Evolutionary conservation across 2,113 vertebrate species (phyloP), one percentile per base, ranked within the genome.

Genomic region (Tenebrosternarchus preto): DNA sequence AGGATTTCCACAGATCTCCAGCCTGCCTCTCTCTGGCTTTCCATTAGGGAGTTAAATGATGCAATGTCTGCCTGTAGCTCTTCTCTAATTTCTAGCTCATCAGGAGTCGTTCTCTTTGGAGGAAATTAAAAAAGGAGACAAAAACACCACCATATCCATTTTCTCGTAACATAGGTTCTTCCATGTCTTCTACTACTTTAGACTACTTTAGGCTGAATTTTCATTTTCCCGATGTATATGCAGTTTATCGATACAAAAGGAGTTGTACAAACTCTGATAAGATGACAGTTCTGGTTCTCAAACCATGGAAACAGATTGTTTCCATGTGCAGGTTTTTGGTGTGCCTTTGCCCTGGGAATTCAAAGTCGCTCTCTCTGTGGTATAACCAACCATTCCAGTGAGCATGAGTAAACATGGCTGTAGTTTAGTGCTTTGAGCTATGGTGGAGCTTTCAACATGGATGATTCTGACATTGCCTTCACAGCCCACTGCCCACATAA

Each of bases 41-140:
- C 66, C 66, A 68, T 76, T 75, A 83, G 55, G 25, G 19, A n/a
- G 61, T 56, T 79, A 80, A 76, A 74, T 76, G 72, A 76, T 83
- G 46, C 68, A 78, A 22, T 63, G 64, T 76, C 46, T 82, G 67
- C 29, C 29, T 56, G 71, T 43, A 55, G 63, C 36, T 55, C 63
- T 36, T 36, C 9, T 24, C 76, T 79, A 53, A 55, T 60, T 50
- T 69, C 50, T 63, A 16, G 27, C 31, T 68, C 69, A n/a, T 31
- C 5, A 53, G 22, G n/a, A 69, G 33, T 36, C 25, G 53, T 78
- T 61, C 53, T 50, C 64, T 82, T 68, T 50, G 11, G 1, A 74
- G 71, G 57, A n/a, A n/a, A 63, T 76, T 80, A 66, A 76, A 27
- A 80, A 80, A 64, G 55, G 39, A 61, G 56, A 43, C 24, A 2